Evolutionary conservation across 2,113 vertebrate species (phyloP), one percentile per base, ranked within the genome.

Genomic region (Notothenia coriiceps): DNA sequence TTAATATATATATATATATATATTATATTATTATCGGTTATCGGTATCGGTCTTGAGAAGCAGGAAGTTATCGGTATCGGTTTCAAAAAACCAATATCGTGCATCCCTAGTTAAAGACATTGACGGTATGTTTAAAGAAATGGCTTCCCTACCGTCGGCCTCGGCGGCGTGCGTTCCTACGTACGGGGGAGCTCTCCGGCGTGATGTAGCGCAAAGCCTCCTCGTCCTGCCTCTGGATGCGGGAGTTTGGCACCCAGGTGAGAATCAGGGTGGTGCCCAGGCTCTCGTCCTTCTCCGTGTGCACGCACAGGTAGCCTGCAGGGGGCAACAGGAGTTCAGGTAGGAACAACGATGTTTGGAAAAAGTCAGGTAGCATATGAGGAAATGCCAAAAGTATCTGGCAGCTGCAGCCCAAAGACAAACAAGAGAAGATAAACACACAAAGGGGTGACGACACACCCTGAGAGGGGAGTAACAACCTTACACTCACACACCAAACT

Each of bases 161-260:
- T 6, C 96, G 90, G 2, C 93, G 95, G 4, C 94, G 96, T 22
- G 96, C 96, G 0, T 95, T 96, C 69, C 94, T 96, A 18, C 93
- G 97, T n/a, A 99, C 96, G 0, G 98, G 98, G 5, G 97, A 99
- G 94, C 96, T 96, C 92, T 99, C 98, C 0, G 98, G 98, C 0
- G 98, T 99, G 92, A 99, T 83, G 85, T 97, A 99, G 47, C 98
- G 97, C 82, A 99, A 87, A 0, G 98, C 98, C 67, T 99, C 98
- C 61, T 99, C 98, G 0, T 99, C 98, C 93, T 99, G 98, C 84
- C 95, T 91, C 95, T 98, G 97, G 91, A 99, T 99, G 52, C 97
- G 97, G 0, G 96, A 94, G 90, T 99, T 99, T 10, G 98, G 98
- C 88, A 99, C 97, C 98, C 98, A 99, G 9, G 98, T 97, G 29